Conservation (phyloP, 2,797 vertebrate genomes). For the Petrocephalus schoutedeni region DNA sequence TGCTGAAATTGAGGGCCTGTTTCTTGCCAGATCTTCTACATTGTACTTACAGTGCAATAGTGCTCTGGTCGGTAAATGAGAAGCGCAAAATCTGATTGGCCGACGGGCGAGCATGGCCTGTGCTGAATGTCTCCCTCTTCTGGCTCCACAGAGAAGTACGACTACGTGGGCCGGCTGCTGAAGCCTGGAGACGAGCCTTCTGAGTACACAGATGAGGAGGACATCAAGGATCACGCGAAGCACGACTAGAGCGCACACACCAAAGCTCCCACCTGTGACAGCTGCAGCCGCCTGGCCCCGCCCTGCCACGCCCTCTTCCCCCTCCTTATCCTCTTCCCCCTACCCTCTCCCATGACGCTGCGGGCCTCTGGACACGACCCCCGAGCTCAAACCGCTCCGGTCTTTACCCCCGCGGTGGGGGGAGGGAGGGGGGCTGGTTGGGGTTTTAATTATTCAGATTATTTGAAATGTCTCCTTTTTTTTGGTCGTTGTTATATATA, state of each 20-base stretch:
- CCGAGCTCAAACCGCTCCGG: constrained; percentile 30
- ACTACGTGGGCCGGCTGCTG: constrained; percentile 93
- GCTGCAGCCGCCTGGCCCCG: constrained; percentile 64
- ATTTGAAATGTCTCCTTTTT: constrained; percentile 41
- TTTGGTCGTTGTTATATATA: constrained; percentile 25
- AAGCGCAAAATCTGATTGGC: not conserved
- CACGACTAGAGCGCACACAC: constrained; percentile 86
- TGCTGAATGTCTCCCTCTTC: not conserved
- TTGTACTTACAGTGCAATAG: not conserved
- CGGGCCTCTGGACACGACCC: constrained; percentile 39
- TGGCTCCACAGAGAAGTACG: constrained; percentile 83
- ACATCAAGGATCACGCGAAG: constrained; percentile 96
- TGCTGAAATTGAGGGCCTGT: not conserved
- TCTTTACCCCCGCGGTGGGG: constrained; percentile 43
- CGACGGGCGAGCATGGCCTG: not conserved
- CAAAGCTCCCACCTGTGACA: constrained; percentile 84
- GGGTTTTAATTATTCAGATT: constrained; percentile 60
- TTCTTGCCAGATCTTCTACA: not conserved
- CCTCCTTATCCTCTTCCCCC: not conserved
- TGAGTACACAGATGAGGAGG: constrained; percentile 98
- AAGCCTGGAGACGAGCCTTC: constrained; percentile 97
- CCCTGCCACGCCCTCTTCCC: constrained; percentile 50
- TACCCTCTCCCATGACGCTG: constrained; percentile 32
- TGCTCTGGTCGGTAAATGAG: not conserved
- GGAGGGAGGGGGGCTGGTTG: constrained; percentile 54